Conservation (phyloP, 2,113 vertebrate species). For the Pachycephala philippinensis region DNA sequence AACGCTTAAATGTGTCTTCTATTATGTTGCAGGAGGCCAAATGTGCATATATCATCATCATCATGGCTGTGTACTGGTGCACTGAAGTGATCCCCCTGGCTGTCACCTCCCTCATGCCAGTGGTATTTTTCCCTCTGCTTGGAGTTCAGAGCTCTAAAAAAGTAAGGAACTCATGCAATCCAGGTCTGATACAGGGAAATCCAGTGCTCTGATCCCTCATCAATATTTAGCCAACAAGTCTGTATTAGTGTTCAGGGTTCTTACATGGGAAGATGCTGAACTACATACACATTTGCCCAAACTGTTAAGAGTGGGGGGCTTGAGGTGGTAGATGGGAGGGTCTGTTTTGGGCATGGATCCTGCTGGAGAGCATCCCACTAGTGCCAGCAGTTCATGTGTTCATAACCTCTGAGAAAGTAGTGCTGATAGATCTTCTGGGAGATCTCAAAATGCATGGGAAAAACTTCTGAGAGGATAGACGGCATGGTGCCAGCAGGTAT, state of each 20-base stretch:
- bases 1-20: background rate
- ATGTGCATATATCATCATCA: slow-evolving; percentile 86
- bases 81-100: slow-evolving; percentile 92
- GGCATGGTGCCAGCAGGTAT: background rate
- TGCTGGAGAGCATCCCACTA: background rate
- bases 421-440: background rate
- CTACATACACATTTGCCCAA: background rate
- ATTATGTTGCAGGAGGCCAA: slow-evolving; percentile 79
- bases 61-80: slow-evolving; percentile 97
- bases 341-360: background rate
- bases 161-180: slow-evolving; percentile 64
- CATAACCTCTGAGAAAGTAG: background rate
- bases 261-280: background rate
- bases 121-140: slow-evolving; percentile 88
- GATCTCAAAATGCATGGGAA: background rate
- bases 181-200: background rate
- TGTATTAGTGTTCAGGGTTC: background rate
- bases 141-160: slow-evolving; percentile 88
- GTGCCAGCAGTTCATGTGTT: background rate
- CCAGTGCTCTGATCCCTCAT: background rate
- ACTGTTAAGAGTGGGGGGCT: background rate
- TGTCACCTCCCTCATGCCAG: slow-evolving; percentile 87
- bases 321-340: background rate
- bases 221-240: background rate
- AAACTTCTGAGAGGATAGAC: background rate